Conservation (phyloP, 1,140 invertebrate genomes). For the Halictus rubicundus region DNA sequence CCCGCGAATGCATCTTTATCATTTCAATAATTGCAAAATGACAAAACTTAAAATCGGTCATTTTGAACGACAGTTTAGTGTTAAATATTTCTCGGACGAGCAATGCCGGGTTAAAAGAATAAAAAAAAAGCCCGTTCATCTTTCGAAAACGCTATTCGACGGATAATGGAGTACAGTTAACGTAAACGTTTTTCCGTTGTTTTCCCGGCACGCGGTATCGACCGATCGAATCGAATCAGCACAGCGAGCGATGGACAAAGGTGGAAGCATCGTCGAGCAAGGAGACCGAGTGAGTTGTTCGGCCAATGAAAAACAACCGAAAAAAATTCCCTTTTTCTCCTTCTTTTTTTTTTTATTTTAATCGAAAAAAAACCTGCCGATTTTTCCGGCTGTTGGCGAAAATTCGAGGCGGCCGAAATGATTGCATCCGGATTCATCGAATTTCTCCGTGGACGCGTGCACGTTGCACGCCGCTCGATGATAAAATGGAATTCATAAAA, state of each 20-base stretch:
- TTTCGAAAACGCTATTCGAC: background rate
- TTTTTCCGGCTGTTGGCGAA: background rate
- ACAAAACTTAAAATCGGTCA: no score
- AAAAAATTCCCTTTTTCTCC: background rate
- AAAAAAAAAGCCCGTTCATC: background rate
- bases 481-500: conserved; percentile 31
- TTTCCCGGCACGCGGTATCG: background rate
- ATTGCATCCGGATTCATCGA: conserved; percentile 15
- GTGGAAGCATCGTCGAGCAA: conserved; percentile 16
- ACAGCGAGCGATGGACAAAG: conserved; percentile 32
- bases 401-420: background rate
- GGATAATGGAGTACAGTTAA: background rate
- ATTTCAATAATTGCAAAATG: no score
- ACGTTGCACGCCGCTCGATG: background rate
- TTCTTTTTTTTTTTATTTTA: background rate
- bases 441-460: background rate
- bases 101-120: background rate
- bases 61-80: no score
- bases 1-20: no score
- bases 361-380: conserved; percentile 16
- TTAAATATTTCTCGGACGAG: no score
- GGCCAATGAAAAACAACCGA: background rate
- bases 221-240: conserved; percentile 31
- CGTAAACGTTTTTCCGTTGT: conserved; percentile 23
- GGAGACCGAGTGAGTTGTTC: conserved; percentile 40